Conservation (phyloP, 2,797 vertebrate species). For the Gymnothorax reevesii region DNA sequence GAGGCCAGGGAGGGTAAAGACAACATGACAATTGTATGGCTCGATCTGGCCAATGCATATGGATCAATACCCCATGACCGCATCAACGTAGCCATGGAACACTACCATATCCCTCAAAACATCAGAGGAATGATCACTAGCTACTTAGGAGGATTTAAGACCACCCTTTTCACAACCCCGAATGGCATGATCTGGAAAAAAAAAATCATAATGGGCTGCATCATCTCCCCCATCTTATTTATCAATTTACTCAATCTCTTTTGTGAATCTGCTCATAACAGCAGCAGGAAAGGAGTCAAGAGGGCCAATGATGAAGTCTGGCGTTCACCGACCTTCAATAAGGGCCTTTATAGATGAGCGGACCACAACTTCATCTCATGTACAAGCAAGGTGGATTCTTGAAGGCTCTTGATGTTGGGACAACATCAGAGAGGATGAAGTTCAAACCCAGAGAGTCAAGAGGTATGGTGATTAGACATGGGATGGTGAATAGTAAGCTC, state of each 20-base stretch:
- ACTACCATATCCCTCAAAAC: no score
- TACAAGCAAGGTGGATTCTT: slow-evolving; percentile 26
- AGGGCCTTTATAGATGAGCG: slow-evolving; percentile 7
- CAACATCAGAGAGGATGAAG: slow-evolving; percentile 21
- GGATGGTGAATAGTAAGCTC: no score
- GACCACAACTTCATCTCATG: not conserved
- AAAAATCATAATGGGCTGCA: slow-evolving; percentile 11
- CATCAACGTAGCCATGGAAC: no score
- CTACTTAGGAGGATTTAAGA: not conserved
- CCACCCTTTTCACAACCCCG: slow-evolving; percentile 4
- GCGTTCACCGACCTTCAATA: not conserved
- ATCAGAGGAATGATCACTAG: not conserved
- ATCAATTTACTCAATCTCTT: no score
- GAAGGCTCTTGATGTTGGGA: not conserved
- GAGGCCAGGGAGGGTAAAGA: not conserved
- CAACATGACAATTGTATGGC: not conserved
- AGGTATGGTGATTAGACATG: slow-evolving; percentile 3
- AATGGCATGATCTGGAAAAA: slow-evolving; percentile 16
- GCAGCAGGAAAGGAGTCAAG: not conserved
- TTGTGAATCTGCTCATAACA: slow-evolving; percentile 21
- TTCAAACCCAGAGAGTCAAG: slow-evolving; percentile 10
- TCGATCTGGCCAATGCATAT: not conserved
- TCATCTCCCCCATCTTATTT: slow-evolving; percentile 1
- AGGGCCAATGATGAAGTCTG: not conserved
- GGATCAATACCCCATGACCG: no score